Base-by-base conservation (phyloP, 1,140 invertebrate species). In the Eueides isabella region DNA sequence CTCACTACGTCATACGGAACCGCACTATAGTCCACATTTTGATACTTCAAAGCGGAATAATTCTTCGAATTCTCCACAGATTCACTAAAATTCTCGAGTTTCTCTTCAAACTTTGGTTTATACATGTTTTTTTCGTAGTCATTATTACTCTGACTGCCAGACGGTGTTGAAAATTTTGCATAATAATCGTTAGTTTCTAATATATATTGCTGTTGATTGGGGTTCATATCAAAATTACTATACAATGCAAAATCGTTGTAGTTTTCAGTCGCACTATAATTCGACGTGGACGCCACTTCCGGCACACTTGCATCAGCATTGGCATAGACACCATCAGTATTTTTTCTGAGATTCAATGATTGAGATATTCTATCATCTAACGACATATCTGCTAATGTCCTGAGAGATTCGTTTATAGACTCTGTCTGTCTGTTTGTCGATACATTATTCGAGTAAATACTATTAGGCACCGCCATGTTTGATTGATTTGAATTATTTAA, bases 121-220 rank as follows among this genome's bases (percentile, higher is more conserved):
- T 92, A 93, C 9, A 92, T 93, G 55, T 93, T 93, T 55, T 91
- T 93, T 38, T 86, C 85, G 77, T 93, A 93, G 62, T 85, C 80
- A 63, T 85, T 88, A 16, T 70, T 81, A 1, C 74, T 76, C n/a
- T 80, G 81, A 23, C 73, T 78, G 0, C 80, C 82, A 5, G 79
- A 67, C 0, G 87, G 80, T n/a, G 88, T 88, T 6, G 89, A 91
- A n/a, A 85, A 79, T 74, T 92, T 92, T 11, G 86, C 90, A 73
- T 92, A 92, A 35, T 91, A 92, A 73, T 92, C 91, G 28, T 90
- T 87, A 0, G 88, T 89, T n/a, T 74, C 72, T 30, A 74, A 28
- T 48, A 91, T 80, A 41, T 88, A 91, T 69, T 91, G 88, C 19
- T 87, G 82, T 61, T 91, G 88, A 55, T 85, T 87, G 5, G 84